These are phyloP conservation scores for Anas platyrhynchos DNA, from an alignment of 2,113 vertebrate species.

Conservation along the genomic window DNA sequence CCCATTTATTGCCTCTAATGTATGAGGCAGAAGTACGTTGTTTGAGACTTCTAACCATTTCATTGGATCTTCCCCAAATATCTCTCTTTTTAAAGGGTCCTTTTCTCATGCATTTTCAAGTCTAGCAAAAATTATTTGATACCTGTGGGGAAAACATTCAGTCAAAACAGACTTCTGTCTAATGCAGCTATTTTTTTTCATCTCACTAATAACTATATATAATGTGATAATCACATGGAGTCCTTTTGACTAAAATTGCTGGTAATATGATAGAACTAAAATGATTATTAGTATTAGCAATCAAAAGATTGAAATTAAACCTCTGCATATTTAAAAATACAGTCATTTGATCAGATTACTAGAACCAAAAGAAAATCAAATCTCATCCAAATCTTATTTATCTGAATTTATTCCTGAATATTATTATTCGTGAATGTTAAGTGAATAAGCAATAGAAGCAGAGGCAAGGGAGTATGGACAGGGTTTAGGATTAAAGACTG, in stretches of 20 bases:
- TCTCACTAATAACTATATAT: neutral
- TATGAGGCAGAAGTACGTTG: neutral
- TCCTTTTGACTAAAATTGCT: neutral
- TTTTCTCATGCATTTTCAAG: neutral
- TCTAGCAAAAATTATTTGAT: neutral
- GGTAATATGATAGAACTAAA: neutral
- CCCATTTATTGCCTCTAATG: neutral
- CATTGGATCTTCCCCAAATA: neutral
- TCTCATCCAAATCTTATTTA: neutral
- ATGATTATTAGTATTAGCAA: neutral
- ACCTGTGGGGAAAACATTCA: neutral
- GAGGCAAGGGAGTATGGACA: neutral
- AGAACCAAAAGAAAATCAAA: neutral
- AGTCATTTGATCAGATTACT: neutral
- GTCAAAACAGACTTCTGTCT: neutral
- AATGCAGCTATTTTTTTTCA: neutral
- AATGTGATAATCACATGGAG: neutral
- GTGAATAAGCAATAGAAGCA: neutral
- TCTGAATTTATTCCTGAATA: neutral
- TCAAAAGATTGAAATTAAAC: neutral
- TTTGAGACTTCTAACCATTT: neutral
- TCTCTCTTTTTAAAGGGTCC: neutral
- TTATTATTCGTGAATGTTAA: neutral
- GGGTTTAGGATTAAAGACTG: neutral
- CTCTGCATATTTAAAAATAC: neutral